Percentiles rank a stretch among this genome's conserved stretches.
Conservation (phyloP, 2,797 vertebrate genomes). For the Falco berigora region DNA sequence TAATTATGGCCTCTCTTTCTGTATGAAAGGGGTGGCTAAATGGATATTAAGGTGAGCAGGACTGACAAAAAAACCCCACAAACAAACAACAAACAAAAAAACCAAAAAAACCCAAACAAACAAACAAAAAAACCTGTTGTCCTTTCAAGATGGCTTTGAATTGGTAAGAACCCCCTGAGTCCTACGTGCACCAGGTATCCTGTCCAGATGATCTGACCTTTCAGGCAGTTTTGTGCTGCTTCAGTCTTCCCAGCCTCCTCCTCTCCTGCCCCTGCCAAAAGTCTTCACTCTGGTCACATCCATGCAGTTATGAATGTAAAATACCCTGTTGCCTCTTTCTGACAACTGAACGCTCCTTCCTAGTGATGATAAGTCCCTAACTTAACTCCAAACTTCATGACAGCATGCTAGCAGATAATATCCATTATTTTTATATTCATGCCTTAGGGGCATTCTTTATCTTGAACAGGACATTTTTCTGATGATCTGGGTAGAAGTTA, state of each 20-base stretch:
- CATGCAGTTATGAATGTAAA: neutral
- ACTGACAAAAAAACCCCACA: neutral
- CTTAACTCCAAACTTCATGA: neutral
- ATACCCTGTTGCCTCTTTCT: neutral
- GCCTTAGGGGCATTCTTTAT: neutral
- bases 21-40: neutral
- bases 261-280: neutral
- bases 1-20: neutral
- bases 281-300: neutral
- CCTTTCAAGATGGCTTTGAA: neutral
- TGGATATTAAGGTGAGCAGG: neutral
- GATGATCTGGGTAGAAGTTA: constrained; percentile 30
- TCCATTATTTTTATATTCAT: neutral
- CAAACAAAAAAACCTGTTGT: neutral
- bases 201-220: neutral
- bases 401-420: neutral
- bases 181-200: neutral
- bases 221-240: neutral
- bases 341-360: neutral
- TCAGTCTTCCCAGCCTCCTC: neutral
- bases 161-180: neutral
- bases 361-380: neutral
- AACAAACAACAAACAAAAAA: no score
- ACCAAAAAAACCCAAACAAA: no score
- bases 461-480: constrained; percentile 32